Base-by-base conservation (phyloP, 2,888 invertebrate genomes). In the Folsomia manolachei region DNA sequence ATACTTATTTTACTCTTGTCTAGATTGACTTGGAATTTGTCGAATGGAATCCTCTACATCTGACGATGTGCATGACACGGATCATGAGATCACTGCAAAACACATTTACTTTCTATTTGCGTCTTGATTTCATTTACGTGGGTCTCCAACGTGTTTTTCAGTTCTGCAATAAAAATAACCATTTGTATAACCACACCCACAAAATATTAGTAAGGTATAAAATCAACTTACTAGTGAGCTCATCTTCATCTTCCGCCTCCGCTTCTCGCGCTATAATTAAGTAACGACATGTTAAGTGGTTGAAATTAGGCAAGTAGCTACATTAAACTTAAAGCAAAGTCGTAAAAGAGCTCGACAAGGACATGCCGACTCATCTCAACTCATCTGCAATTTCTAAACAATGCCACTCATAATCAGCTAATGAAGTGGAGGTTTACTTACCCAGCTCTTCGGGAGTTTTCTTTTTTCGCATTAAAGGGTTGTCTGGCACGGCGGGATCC, bases 361-460 rank as follows among this genome's bases (percentile, higher is more conserved):
- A n/a, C n/a, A n/a, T n/a, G n/a, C n/a, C n/a, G n/a, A n/a, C n/a
- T n/a, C n/a, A n/a, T n/a, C n/a, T n/a, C n/a, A n/a, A n/a, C n/a
- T n/a, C n/a, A n/a, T n/a, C n/a, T n/a, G n/a, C n/a, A n/a, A n/a
- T n/a, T n/a, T n/a, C n/a, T n/a, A n/a, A n/a, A n/a, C n/a, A n/a
- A n/a, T n/a, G n/a, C n/a, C n/a, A n/a, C n/a, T n/a, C n/a, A n/a
- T n/a, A n/a, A n/a, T n/a, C n/a, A n/a, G n/a, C n/a, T n/a, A n/a
- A n/a, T n/a, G n/a, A n/a, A n/a, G n/a, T n/a, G n/a, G n/a, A n/a
- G n/a, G n/a, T n/a, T n/a, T n/a, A n/a, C n/a, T 95, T 92, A 73
- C 97, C 97, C 82, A 98, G 86, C 84, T 97, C 97, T 85, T 97
- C 97, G 0, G 97, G 97, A 75, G 97, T 97, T 86, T 98, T 98